phyloP scores from a whole-genome alignment of 2,888 invertebrate genomes.

The Strigamia maritima region DNA sequence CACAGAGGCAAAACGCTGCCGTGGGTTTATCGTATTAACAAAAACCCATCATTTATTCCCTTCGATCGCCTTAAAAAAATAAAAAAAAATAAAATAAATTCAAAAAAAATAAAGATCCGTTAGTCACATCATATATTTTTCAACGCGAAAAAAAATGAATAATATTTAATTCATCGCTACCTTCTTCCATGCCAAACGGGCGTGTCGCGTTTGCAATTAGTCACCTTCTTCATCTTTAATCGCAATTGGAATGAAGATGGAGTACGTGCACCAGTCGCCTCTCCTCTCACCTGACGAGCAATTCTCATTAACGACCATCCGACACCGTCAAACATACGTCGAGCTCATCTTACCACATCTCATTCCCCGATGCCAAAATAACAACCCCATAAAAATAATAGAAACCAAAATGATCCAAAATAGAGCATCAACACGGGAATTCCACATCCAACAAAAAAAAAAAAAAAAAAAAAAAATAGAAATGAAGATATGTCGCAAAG shows the following conservation, averaged over 20 bases:
- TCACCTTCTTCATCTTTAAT: conserved; percentile 16
- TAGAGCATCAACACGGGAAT: neutral
- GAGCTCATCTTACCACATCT: conserved; percentile 6
- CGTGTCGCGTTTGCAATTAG: neutral
- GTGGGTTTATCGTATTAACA: neutral
- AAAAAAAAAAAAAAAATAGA: neutral
- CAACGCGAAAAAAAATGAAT: neutral
- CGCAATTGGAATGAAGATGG: neutral
- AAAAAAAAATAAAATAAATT: neutral
- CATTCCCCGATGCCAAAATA: neutral
- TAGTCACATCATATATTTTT: neutral
- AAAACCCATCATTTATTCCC: neutral
- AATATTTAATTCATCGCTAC: neutral
- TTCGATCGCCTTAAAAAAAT: neutral
- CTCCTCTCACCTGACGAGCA: conserved; percentile 4
- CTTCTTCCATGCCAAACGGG: neutral
- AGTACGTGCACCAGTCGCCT: neutral
- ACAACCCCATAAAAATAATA: conserved; percentile 28
- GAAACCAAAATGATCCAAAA: conserved; percentile 21
- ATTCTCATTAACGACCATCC: conserved; percentile 21
- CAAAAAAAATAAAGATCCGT: neutral
- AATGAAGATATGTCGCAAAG: neutral
- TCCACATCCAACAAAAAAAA: neutral
- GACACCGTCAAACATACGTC: neutral
- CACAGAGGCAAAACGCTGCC: neutral